Percentiles rank a stretch among this genome's conserved stretches.
Conservation (phyloP, 2,113 vertebrate genomes). For the Gila orcuttii region DNA sequence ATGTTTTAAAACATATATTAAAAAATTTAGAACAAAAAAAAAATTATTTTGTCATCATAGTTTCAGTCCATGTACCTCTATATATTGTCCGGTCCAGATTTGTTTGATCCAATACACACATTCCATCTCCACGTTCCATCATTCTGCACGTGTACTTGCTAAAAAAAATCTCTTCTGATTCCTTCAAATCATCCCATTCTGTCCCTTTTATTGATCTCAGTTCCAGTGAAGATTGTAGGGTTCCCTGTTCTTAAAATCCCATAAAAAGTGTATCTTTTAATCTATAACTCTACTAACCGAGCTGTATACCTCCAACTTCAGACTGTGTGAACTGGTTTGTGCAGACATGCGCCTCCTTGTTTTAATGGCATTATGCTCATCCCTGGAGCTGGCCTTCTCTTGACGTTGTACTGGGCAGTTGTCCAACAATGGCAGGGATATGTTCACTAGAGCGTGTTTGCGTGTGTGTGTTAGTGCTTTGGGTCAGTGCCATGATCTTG, state of each 20-base stretch:
- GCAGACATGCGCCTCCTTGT: not conserved
- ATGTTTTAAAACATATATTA: too few species aligned
- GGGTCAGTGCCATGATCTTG: constrained; percentile 17
- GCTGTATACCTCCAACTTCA: not conserved
- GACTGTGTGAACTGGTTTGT: constrained; percentile 2
- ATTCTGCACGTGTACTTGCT: not conserved
- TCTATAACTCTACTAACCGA: not conserved
- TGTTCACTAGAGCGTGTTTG: constrained; percentile 22
- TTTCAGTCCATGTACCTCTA: too few species aligned
- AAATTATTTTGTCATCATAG: too few species aligned
- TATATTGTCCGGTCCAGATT: too few species aligned
- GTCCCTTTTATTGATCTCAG: not conserved
- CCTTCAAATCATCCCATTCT: not conserved
- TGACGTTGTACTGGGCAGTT: constrained; percentile 12
- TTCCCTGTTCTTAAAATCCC: not conserved
- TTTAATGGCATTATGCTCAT: constrained; percentile 1
- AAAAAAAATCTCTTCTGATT: not conserved
- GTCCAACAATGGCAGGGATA: constrained; percentile 29
- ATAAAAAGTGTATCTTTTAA: not conserved
- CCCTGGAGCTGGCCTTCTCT: constrained; percentile 10
- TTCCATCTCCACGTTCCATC: not conserved
- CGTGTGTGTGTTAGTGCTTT: constrained; percentile 26
- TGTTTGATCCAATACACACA: too few species aligned
- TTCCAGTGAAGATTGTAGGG: not conserved
- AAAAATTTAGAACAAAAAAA: too few species aligned